Evolutionary conservation across 2,888 invertebrate species (phyloP).

Genomic region (Ypsolopha sequella): DNA sequence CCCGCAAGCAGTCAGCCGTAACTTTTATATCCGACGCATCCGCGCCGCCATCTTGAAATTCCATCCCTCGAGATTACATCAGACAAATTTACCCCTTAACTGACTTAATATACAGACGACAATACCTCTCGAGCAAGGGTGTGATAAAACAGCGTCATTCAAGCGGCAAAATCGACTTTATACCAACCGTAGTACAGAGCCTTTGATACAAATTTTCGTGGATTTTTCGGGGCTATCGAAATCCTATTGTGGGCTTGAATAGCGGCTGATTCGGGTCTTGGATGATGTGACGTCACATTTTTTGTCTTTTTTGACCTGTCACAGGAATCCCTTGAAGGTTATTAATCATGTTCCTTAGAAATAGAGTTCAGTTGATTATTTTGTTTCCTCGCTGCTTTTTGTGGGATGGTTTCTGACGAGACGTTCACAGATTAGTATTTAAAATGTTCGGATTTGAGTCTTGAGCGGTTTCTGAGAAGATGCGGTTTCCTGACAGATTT

Average conservation of each 20-base stretch:
- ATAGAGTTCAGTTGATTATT: constrained; percentile 14
- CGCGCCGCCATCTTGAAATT: constrained; percentile 53
- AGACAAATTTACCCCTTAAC: constrained; percentile 34
- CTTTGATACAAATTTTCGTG: constrained; percentile 17
- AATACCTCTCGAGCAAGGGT: constrained; percentile 15
- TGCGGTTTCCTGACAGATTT: no score
- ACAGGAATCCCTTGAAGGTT: constrained; percentile 28
- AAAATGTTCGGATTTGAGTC: background rate
- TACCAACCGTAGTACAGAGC: constrained; percentile 27
- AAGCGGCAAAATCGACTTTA: constrained; percentile 30
- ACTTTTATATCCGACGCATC: constrained; percentile 55
- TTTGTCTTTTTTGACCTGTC: constrained; percentile 38
- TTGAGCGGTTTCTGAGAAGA: no score
- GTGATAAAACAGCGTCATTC: constrained; percentile 9
- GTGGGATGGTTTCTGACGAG: background rate
- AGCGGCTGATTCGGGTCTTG: constrained; percentile 45
- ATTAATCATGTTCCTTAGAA: constrained; percentile 39
- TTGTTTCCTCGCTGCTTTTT: constrained; percentile 1
- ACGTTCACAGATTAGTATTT: background rate
- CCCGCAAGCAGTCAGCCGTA: constrained; percentile 51
- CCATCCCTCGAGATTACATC: constrained; percentile 23
- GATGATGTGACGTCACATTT: constrained; percentile 43
- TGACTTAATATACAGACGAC: constrained; percentile 23
- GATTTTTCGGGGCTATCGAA: constrained; percentile 22
- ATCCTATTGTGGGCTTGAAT: constrained; percentile 39